Percentiles rank a stretch among this genome's conserved stretches.
Evolutionary conservation across 2,888 invertebrate species (phyloP).

Genomic region (Sericinus montela): DNA sequence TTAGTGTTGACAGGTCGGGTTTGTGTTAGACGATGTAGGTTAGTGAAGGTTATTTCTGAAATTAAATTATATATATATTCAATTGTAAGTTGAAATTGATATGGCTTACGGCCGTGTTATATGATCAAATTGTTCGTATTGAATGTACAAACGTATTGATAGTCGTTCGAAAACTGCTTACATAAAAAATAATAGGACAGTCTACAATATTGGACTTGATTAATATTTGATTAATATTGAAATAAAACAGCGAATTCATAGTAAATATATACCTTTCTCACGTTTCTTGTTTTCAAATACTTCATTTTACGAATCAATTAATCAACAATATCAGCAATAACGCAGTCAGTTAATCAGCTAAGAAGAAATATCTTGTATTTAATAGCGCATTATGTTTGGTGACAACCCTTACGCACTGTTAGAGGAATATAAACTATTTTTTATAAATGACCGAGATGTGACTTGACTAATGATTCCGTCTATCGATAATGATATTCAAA

Average conservation of each 20-base stretch:
- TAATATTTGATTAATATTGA: slow-evolving; percentile 35
- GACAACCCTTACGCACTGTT: slow-evolving; percentile 4
- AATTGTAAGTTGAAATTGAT: slow-evolving; percentile 33
- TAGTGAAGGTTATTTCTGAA: slow-evolving; percentile 26
- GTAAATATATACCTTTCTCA: slow-evolving; percentile 26
- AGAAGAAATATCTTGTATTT: slow-evolving; percentile 19
- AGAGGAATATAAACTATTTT: slow-evolving; percentile 22
- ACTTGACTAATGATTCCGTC: slow-evolving; percentile 20
- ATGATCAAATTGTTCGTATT: slow-evolving; percentile 32
- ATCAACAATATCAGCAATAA: too few relatives aligned
- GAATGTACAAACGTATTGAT: slow-evolving; percentile 47
- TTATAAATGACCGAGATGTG: slow-evolving; percentile 23
- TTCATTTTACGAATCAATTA: slow-evolving; percentile 22
- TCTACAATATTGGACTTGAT: slow-evolving; percentile 50
- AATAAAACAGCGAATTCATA: slow-evolving; percentile 36
- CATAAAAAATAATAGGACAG: slow-evolving; percentile 52
- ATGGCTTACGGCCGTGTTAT: slow-evolving; percentile 27
- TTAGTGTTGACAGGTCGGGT: slow-evolving; percentile 58
- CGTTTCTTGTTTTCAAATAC: slow-evolving; percentile 30
- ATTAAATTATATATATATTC: slow-evolving; percentile 26
- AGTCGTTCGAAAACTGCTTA: slow-evolving; percentile 45
- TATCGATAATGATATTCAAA: slow-evolving; percentile 10
- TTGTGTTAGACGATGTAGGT: slow-evolving; percentile 52
- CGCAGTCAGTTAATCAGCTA: too few relatives aligned
- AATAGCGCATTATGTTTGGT: slow-evolving; percentile 5